Percentiles rank a stretch among this genome's conserved stretches.
These are phyloP conservation scores for Acanthochromis polyacanthus DNA, from an alignment of 2,113 vertebrate genomes.

Conservation along the genomic window DNA sequence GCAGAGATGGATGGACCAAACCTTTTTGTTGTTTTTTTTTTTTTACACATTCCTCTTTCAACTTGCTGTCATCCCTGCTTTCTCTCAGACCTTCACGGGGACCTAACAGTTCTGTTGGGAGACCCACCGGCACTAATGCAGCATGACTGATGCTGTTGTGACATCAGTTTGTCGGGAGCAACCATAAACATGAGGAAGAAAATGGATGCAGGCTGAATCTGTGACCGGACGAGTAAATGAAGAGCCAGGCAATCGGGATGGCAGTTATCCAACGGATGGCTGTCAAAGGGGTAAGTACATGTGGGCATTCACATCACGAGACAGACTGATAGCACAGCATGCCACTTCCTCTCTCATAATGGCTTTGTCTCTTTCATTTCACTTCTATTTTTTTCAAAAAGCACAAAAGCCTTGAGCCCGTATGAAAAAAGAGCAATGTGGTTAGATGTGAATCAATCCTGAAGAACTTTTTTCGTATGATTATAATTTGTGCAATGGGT, in stretches of 20 bases:
- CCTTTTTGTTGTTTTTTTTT: too few species aligned
- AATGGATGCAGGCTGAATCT: slow-evolving; percentile 14
- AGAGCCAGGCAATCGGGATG: slow-evolving; percentile 10
- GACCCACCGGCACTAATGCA: slow-evolving; percentile 7
- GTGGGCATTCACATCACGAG: slow-evolving; percentile 6
- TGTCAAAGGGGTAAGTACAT: slow-evolving; percentile 15
- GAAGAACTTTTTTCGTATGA: slow-evolving; percentile 12
- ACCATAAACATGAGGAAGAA: slow-evolving; percentile 18
- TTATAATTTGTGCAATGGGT: slow-evolving; percentile 22
- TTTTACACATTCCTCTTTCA: neutral
- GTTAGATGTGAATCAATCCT: slow-evolving; percentile 17
- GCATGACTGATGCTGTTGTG: slow-evolving; percentile 3
- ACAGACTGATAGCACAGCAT: slow-evolving; percentile 32
- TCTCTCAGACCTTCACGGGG: neutral
- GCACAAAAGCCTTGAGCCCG: slow-evolving; percentile 15
- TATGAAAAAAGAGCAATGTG: slow-evolving; percentile 18
- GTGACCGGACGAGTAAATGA: slow-evolving; percentile 34
- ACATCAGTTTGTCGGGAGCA: slow-evolving; percentile 18
- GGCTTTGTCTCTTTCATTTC: slow-evolving; percentile 27
- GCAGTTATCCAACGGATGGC: slow-evolving; percentile 26
- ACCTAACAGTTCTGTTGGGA: neutral
- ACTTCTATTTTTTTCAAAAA: slow-evolving; percentile 14
- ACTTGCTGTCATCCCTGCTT: neutral
- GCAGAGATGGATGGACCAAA: too few species aligned
- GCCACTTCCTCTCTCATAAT: slow-evolving; percentile 25